Conservation (phyloP, 2,113 vertebrate species). For the Cairina moschata region DNA sequence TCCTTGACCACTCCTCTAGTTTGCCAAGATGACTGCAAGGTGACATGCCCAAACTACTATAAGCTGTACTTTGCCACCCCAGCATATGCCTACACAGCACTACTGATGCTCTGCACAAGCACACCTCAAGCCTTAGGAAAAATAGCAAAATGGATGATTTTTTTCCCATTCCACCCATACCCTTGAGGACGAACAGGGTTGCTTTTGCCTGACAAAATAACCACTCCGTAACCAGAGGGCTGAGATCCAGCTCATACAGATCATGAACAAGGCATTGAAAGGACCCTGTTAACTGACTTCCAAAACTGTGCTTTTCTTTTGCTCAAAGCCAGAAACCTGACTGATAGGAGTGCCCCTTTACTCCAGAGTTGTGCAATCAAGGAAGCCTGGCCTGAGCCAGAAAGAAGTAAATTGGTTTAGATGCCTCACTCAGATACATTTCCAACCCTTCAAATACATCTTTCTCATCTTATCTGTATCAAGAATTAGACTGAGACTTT, state of each 20-base stretch:
- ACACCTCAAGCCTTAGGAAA: background rate
- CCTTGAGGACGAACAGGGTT: background rate
- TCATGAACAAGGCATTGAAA: background rate
- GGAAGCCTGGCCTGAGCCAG: background rate
- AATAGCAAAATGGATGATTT: background rate
- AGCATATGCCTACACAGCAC: accelerated
- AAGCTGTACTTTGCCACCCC: background rate
- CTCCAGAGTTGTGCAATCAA: background rate
- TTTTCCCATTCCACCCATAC: background rate
- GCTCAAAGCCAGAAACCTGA: background rate
- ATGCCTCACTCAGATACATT: background rate
- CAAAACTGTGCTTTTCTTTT: background rate
- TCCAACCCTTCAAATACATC: background rate
- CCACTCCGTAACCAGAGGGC: background rate
- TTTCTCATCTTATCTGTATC: background rate
- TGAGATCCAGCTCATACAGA: background rate
- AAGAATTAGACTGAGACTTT: background rate
- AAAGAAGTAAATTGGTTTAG: background rate
- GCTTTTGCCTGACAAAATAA: background rate
- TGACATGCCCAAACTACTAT: background rate
- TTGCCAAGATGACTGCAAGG: background rate
- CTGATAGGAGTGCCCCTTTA: background rate
- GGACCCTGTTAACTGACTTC: background rate
- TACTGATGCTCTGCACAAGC: background rate
- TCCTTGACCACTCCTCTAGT: background rate